Base-by-base conservation (phyloP, 2,113 vertebrate genomes). In the Ptychochromis oligacanthus region DNA sequence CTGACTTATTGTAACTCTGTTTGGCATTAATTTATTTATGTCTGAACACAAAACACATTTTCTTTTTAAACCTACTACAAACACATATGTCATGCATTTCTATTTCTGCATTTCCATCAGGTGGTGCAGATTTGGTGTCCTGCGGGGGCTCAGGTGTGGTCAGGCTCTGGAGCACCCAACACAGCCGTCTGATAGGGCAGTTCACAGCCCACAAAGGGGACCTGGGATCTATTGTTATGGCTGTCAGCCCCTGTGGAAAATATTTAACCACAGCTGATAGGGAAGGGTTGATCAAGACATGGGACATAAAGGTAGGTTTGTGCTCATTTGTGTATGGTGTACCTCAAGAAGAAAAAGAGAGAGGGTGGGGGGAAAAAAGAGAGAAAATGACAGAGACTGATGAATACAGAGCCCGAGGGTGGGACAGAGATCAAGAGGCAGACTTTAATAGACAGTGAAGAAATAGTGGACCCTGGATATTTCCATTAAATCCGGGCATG, bases 121-220 rank as follows among this genome's bases (percentile, higher is more conserved):
- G 94, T 75, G 95, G 90, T n/a, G 95, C 93, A 31, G 95, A 92
- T 74, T 78, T 93, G 62, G 92, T 90, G 15, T 95, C 95, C 6
- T 91, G 85, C 18, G 96, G 96, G 64, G 95, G 92, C 75, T 95
- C 93, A 31, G 96, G 96, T 38, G 84, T 88, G 87, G 95, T 97
- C 75, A 81, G 95, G 67, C 94, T 97, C 76, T 96, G 96, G 95
- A 92, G 89, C 85, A 83, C 84, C 2, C 59, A 57, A 34, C 92
- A 67, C 60, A 90, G 89, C 81, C 65, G 74, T 77, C 91, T 96
- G 67, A 28, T 95, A 91, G 96, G 93, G 55, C 94, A 93, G 67
- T 94, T 96, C 77, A 90, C 91, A 49, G 96, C 95, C 88, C 95
- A 91, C 40, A 40, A 22, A 56, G 72, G 62, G 55, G 95, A 91